A percentile compares a stretch with the other conserved stretches of the same genome.
These are phyloP conservation scores for Sphaerodactylus townsendi DNA, from an alignment of 2,113 vertebrate species.

Conservation along the genomic window DNA sequence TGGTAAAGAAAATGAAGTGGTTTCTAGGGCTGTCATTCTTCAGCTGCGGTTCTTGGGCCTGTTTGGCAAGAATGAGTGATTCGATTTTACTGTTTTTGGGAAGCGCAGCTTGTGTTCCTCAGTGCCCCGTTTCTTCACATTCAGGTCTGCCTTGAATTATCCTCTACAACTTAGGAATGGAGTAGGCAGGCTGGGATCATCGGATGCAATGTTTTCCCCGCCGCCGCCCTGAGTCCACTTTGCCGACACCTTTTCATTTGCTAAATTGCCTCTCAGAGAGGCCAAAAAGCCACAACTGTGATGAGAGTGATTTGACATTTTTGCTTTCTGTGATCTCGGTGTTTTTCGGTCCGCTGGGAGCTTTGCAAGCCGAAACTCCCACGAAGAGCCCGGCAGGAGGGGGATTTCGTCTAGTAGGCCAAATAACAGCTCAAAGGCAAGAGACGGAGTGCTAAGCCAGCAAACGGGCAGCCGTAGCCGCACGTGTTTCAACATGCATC, in stretches of 20 bases:
- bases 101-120: background rate
- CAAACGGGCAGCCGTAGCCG: accelerated
- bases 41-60: background rate
- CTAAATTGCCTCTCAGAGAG: background rate
- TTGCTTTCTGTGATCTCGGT: too few relatives aligned
- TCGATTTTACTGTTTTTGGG: too few relatives aligned
- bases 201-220: background rate
- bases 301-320: background rate
- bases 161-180: background rate
- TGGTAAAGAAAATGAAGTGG: background rate
- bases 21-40: background rate
- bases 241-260: background rate
- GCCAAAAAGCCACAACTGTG: background rate
- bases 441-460: background rate
- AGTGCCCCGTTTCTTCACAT: background rate
- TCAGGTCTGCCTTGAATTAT: background rate
- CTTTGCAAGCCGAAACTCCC: background rate
- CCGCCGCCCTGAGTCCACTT: background rate
- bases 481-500: background rate
- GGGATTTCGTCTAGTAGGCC: too few relatives aligned
- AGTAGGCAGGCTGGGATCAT: background rate
- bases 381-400: background rate
- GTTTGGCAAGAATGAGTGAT: too few relatives aligned
- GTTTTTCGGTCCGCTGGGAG: background rate
- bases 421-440: background rate